phyloP scores from a whole-genome alignment of 2,797 vertebrate species.

The Varecia variegata region DNA sequence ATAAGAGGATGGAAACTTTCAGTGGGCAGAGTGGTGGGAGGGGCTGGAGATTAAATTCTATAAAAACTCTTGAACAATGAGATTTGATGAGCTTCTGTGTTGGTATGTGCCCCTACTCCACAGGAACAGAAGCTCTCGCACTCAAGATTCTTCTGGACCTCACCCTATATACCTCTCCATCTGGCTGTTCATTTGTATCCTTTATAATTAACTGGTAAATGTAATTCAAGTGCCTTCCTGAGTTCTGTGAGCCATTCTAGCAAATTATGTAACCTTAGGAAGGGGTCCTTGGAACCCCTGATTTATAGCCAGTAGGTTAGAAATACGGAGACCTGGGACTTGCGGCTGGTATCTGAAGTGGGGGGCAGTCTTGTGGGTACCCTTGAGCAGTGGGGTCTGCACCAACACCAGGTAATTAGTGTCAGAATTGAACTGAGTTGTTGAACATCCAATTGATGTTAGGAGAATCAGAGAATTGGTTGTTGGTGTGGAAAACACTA shows the following conservation, averaged over 20 bases:
- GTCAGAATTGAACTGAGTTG: not conserved
- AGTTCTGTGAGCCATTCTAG: not conserved
- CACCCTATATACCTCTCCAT: not conserved
- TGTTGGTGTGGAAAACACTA: not conserved
- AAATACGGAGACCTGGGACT: not conserved
- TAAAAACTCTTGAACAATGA: not conserved
- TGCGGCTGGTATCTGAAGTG: accelerated
- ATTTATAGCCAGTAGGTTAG: too few species aligned
- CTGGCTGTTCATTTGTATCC: not conserved
- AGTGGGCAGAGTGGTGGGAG: accelerated
- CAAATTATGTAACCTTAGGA: not conserved
- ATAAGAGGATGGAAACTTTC: not conserved
- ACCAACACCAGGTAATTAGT: too few species aligned
- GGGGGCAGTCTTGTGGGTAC: not conserved
- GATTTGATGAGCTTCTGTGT: not conserved
- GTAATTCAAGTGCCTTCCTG: not conserved
- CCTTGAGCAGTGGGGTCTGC: not conserved
- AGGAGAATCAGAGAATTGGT: not conserved
- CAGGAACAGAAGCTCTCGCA: not conserved
- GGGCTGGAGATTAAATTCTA: not conserved
- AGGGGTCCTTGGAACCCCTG: not conserved
- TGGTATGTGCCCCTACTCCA: not conserved
- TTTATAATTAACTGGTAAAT: not conserved
- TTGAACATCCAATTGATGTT: not conserved
- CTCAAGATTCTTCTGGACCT: not conserved